Base-by-base conservation (phyloP, 2,113 vertebrate species). In the Melanostigma gelatinosum region DNA sequence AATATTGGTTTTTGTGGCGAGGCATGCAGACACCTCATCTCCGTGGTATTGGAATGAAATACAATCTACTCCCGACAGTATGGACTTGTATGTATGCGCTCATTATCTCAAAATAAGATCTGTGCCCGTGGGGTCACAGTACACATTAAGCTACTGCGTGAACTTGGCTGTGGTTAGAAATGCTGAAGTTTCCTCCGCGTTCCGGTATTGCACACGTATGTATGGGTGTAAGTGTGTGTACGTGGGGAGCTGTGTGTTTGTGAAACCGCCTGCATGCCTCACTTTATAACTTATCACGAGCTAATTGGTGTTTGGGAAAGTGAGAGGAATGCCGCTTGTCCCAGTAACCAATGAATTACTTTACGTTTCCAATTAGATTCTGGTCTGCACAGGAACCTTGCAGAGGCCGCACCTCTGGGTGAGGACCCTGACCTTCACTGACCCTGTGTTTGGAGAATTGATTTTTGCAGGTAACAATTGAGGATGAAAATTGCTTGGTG, bases 351-450 rank as follows among this genome's bases (percentile, higher is more conserved):
- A 90, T 94, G 87, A 84, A 88, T 89, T 75, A 40, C 81, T 88
- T 85, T 85, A 88, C 91, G 91, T 93, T 89, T 92, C 90, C 88
- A 93, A 92, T 93, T 90, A 93, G 81, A 83, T 66, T 57, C 72
- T 62, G 84, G 85, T 92, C 44, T 81, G 68, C 83, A 60, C 66
- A 82, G 75, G 75, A 89, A 89, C 85, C 71, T 3, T 63, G 86
- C 82, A 87, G 71, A 40, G 61, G 60, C 54, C 44, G 55, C 54
- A 80, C 77, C 55, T 75, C 60, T 55, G 32, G 42, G 69, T 52
- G 68, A 77, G 54, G 86, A 54, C 75, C 42, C 3, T 75, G 85
- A 85, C 85, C 84, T 83, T 75, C 88, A 77, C 68, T 90, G 89
- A 91, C 82, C 83, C 71, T 27, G 6, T 69, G 58, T 85, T 80